phyloP scores from a whole-genome alignment of 2,888 invertebrate genomes.

The Sylvicola fuscatus region DNA sequence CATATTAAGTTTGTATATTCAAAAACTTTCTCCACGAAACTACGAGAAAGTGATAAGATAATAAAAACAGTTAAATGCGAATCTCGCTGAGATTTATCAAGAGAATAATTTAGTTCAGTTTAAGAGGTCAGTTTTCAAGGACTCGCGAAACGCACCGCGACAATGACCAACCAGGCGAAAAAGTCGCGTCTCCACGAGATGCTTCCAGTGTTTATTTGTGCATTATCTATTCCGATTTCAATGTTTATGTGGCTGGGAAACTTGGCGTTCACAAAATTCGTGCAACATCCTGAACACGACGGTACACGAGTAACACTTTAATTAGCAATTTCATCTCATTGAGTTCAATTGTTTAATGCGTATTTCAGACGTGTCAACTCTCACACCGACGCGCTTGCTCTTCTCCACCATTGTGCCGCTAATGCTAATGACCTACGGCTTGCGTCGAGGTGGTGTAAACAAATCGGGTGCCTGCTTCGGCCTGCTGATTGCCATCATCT shows the following conservation, averaged over 20 bases:
- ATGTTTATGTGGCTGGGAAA: conserved; percentile 57
- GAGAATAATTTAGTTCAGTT: too few relatives aligned
- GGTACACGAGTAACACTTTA: conserved; percentile 21
- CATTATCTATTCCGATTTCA: conserved; percentile 51
- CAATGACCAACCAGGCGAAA: too few relatives aligned
- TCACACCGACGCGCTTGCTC: conserved; percentile 22
- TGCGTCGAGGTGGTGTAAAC: conserved; percentile 44
- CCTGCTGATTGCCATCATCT: conserved; percentile 47
- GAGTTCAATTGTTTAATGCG: neutral
- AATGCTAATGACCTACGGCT: conserved; percentile 40
- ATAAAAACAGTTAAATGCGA: too few relatives aligned
- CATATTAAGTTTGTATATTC: too few relatives aligned
- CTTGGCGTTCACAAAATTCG: conserved; percentile 40
- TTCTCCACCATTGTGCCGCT: conserved; percentile 31
- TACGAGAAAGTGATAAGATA: too few relatives aligned
- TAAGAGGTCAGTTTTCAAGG: too few relatives aligned
- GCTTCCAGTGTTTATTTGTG: conserved; percentile 39
- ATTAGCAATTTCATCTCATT: neutral
- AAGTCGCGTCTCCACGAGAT: conserved; percentile 9
- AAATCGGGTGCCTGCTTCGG: conserved; percentile 51
- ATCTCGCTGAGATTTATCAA: too few relatives aligned
- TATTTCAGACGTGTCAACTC: conserved; percentile 11
- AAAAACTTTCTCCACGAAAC: too few relatives aligned
- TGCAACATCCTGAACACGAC: conserved; percentile 30
- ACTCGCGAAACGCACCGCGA: too few relatives aligned